Base-by-base conservation (phyloP, 2,888 invertebrate species). In the Clusia tigrina region DNA sequence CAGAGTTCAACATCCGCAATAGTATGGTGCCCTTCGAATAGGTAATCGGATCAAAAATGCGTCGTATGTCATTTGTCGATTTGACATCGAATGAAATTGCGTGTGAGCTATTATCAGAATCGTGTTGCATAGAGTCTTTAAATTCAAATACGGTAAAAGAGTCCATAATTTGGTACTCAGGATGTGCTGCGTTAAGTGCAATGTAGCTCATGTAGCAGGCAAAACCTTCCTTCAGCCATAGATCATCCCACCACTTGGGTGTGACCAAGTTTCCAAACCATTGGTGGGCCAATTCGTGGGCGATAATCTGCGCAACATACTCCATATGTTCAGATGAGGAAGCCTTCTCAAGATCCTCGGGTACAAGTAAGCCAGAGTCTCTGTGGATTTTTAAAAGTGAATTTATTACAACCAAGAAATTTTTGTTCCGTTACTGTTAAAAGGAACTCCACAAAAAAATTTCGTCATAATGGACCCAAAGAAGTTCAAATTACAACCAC, bases 211-310 rank as follows among this genome's bases (percentile, higher is more conserved):
- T 85, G 67, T 86, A 87, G 2, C 85, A 85, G 20, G 87, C 85
- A 59, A 87, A 86, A 3, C 87, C 87, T 72, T 87, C 87, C 72
- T 87, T 87, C 12, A 92, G 83, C 90, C 91, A 92, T 1, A 90
- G 85, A 71, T 88, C 88, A 63, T 88, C 86, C 92, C 92, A 92
- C 91, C 91, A 91, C 37, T 88, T 87, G 61, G 89, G 88, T 0
- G 92, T 91, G 18, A 92, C 89, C 18, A 90, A 84, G 76, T 92
- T 90, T 5, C 93, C 93, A 71, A 93, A 91, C 92, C 93, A 93
- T 86, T 90, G 91, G 78, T 95, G 94, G 1, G 91, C 88, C 58
- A 93, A 81, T 80, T 95, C 94, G 74, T 95, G 94, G 0, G 90
- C 86, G 2, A 92, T 86, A 1, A 89, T 88, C 22, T 89, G 86